Evolutionary conservation across 1,140 invertebrate genomes (phyloP).

Genomic region (Plutomurus gul): DNA sequence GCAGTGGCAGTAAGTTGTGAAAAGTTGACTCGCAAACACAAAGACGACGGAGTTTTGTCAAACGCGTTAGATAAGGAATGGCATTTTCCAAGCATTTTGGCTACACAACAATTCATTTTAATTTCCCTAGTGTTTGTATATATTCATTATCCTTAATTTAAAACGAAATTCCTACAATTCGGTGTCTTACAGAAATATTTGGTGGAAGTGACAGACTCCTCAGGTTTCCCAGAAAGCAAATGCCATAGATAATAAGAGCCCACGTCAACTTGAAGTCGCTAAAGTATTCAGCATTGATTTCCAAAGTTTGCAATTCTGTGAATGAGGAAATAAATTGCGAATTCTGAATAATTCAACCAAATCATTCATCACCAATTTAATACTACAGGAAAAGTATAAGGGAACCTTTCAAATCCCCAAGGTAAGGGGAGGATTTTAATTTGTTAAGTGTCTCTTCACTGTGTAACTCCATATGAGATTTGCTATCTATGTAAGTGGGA

Average conservation of each 20-base stretch:
- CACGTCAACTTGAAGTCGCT: conserved; percentile 37
- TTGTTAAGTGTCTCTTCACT: background rate
- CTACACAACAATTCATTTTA: background rate
- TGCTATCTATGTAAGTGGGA: background rate
- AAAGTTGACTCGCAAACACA: conserved; percentile 36
- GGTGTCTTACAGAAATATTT: conserved; percentile 27
- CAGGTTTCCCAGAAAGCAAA: conserved; percentile 12
- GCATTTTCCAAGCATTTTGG: conserved; percentile 40
- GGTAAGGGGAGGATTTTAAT: background rate
- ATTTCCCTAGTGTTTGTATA: background rate
- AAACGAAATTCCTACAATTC: background rate
- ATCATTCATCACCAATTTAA: background rate
- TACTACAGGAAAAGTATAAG: background rate
- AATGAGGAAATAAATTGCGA: background rate
- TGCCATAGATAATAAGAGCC: conserved; percentile 31
- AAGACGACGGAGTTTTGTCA: conserved; percentile 14
- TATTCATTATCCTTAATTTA: background rate
- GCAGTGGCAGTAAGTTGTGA: conserved; percentile 36
- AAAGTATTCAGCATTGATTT: conserved; percentile 24
- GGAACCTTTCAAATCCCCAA: background rate
- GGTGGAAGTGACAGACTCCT: conserved; percentile 34
- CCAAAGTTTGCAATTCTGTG: conserved; percentile 6
- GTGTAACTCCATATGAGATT: background rate
- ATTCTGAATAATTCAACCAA: background rate
- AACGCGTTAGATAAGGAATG: conserved; percentile 10